Evolutionary conservation across 2,888 invertebrate genomes (phyloP), one percentile per base, ranked within the genome.

Genomic region (Priocnemis perturbator): DNA sequence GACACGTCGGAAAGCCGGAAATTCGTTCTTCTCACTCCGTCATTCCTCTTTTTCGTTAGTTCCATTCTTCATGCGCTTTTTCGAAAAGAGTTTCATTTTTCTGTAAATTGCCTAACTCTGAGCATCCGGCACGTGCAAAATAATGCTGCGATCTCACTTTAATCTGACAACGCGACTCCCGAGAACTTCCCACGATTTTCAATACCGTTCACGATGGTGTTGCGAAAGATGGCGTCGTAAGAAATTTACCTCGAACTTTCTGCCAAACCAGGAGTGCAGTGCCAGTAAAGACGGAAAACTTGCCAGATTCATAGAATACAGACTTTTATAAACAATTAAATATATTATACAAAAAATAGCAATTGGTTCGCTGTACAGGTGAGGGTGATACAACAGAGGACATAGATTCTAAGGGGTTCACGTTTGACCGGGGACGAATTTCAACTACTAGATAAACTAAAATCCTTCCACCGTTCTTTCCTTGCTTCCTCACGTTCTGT

Each of bases 341-440:
- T 76, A 68, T 70, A 77, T 76, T 71, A 68, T 74, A 67, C 53
- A 72, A 71, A 69, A 76, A 20, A 76, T 30, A 74, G 48, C 60
- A 55, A 71, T 56, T 61, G 71, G 60, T 47, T 69, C 64, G 61
- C 58, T 73, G 56, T 70, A 69, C 61, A 69, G 50, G 60, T 55
- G 61, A 19, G 66, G 30, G 53, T 61, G 56, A 44, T 71, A 72
- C 57, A 73, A 78, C 66, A 68, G 67, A 30, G 62, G 66, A 76
- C 69, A 19, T 62, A 64, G 61, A 70, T 73, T 37, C 37, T 37
- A 37, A 26, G 37, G 37, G 37, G 4, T 37, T 37, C 37, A 11
- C 7, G 14, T 37, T 11, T 9, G 37, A 37, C 37, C 4, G 37
- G 37, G 37, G 55, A 67, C 61, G 47, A 71, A 62, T 63, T 67